Base-by-base conservation (phyloP, 2,888 invertebrate genomes). In the Embidobia sp. region DNA sequence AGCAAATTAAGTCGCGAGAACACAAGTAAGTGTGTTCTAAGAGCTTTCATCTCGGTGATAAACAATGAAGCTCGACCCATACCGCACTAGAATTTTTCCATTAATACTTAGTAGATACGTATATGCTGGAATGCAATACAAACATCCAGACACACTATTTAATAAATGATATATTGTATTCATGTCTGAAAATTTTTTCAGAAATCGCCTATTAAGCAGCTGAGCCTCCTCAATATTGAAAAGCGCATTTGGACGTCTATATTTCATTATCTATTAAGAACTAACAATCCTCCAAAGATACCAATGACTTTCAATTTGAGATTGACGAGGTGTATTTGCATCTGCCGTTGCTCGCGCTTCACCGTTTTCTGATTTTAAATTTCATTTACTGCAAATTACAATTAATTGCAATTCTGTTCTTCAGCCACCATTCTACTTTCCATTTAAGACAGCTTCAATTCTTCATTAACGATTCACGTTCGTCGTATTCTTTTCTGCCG, bases 41-140 rank as follows among this genome's bases (percentile, higher is more conserved):
- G 35, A 26, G 18, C 16, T 63, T 55, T 61, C 69, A 69, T 63
- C 55, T 57, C 55, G 31, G 48, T 42, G 49, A 67, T 75, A 75
- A 75, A 55, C 63, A 69, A 63, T 57, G 63, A 75, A 53, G 46
- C 37, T 40, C 35, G 27, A 22, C 33, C 35, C 40, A 40, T 18
- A 51, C 44, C 66, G 76, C 51, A 31, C 64, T 64, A 77, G 76
- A 77, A 77, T 70, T 70, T 76, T 77, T 70, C 70, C 76, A 77
- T 70, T 77, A 77, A 72, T 72, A 70, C 76, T 76, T 70, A 66
- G 69, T 70, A 49, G 27, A 70, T 70, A 70, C 51, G 76, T 76
- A 44, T 76, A 70, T 66, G 70, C 61, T 35, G 70, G 72, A 72
- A 77, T 77, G 66, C 66, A 77, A 72, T 77, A 72, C 72, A 77